Conservation (phyloP, 2,888 invertebrate species). For the Phengaris arion region DNA sequence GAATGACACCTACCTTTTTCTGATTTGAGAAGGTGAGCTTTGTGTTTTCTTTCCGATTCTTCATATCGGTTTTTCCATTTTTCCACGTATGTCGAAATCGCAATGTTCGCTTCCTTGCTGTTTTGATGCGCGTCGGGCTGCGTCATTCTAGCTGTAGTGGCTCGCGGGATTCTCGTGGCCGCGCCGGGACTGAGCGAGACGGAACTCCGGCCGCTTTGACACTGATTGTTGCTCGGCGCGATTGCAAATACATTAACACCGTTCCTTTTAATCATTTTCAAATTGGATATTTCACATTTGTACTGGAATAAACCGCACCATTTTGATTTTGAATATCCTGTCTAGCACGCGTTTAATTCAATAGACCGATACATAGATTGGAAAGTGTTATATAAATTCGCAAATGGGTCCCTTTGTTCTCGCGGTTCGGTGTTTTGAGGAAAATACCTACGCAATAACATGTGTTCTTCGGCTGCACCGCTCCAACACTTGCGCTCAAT, state of each 20-base stretch:
- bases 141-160: conserved; percentile 75
- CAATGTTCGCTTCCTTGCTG: conserved; percentile 72
- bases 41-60: conserved; percentile 84
- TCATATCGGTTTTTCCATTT: conserved; percentile 86
- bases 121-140: conserved; percentile 73
- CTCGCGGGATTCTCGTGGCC: conserved; percentile 74
- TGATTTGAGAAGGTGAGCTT: conserved; percentile 82
- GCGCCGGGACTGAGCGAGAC: conserved; percentile 70
- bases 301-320: conserved; percentile 66
- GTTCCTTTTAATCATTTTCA: conserved; percentile 79
- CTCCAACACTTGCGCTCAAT: conserved; percentile 57
- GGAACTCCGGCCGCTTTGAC: conserved; percentile 69
- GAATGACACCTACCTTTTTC: conserved; percentile 82
- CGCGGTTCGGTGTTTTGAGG: conserved; percentile 50
- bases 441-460: conserved; percentile 57
- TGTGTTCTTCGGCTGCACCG: conserved; percentile 44
- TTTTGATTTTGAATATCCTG: conserved; percentile 64
- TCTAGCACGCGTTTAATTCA: conserved; percentile 63
- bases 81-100: conserved; percentile 74
- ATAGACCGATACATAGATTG: conserved; percentile 65
- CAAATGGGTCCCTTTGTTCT: conserved; percentile 69
- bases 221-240: conserved; percentile 76
- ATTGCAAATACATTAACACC: conserved; percentile 78
- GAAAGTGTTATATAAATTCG: conserved; percentile 57
- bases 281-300: conserved; percentile 70